These are phyloP conservation scores for fruit fly (Drosophila melanogaster) DNA, from an alignment of 1,140 invertebrate species.

Conservation along the genomic window Release_6_plus_ISO1_MT NC_004354.4:6439001-6439500, in stretches of 20 bases:
- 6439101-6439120: neutral
- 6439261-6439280: slow-evolving; percentile 28
- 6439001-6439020: too few relatives aligned
- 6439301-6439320: slow-evolving; percentile 31
- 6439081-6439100: neutral
- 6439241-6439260: slow-evolving; percentile 32
- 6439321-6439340: slow-evolving; percentile 44
- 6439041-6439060: too few relatives aligned
- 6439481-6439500: slow-evolving; percentile 52
- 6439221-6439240: slow-evolving; percentile 42
- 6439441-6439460: slow-evolving; percentile 82
- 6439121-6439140: neutral
- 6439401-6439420: slow-evolving; percentile 67
- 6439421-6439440: slow-evolving; percentile 61
- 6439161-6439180: slow-evolving; percentile 2
- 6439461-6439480: slow-evolving; percentile 82
- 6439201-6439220: slow-evolving; percentile 26
- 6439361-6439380: neutral
- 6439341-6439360: slow-evolving; percentile 6
- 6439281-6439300: slow-evolving; percentile 20
- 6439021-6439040: too few relatives aligned
- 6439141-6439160: neutral
- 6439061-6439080: neutral
- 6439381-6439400: neutral
- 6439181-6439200: slow-evolving; percentile 44